Base-by-base conservation (phyloP, 1,140 invertebrate genomes). In the Procambarus virginalis region DNA sequence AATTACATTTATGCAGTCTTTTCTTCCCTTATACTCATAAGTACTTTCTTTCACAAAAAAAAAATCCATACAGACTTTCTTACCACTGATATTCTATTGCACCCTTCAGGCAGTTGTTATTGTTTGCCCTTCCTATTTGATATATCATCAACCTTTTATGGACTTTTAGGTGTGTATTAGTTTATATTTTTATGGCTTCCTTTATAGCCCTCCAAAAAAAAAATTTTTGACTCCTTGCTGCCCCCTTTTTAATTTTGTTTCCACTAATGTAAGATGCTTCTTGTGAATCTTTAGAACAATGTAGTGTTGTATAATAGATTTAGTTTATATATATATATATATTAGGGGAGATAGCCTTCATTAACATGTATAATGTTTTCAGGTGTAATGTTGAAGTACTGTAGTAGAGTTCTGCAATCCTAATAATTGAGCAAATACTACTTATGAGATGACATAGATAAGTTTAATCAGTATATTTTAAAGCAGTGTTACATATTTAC, bases 111-210 rank as follows among this genome's bases (percentile, higher is more conserved):
- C 78, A 80, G 64, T 80, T 70, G 78, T 51, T 81, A 22, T 81
- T 17, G 79, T 87, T 80, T 80, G n/a, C 64, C 20, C 34, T 60
- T 80, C 78, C 78, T 70, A 20, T 87, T 80, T 80, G 68, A 68
- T 73, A 87, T 77, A 77, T 85, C n/a, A 34, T 77, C 34, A 75
- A 73, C 79, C 73, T 80, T 87, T 87, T 77, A 79, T 46, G 51
- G 48, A 81, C 81, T 68, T 87, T 80, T 87, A 87, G 77, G 86
- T 78, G 70, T 87, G 77, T 87, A 80, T 79, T 73, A 87, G 55
- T 70, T 68, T 10, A 22, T 20, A 22, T 76, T 77, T 85, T 68
- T 68, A 82, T 82, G 80, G 80, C 80, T 68, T 82, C 34, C n/a
- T 46, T 46, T 82, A 82, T 82, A 82, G 80, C 80, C 80, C 80